A percentile compares a stretch with the other conserved stretches of the same genome.
Conservation (phyloP, 1,140 invertebrate species). For the Solenopsis invicta region DNA sequence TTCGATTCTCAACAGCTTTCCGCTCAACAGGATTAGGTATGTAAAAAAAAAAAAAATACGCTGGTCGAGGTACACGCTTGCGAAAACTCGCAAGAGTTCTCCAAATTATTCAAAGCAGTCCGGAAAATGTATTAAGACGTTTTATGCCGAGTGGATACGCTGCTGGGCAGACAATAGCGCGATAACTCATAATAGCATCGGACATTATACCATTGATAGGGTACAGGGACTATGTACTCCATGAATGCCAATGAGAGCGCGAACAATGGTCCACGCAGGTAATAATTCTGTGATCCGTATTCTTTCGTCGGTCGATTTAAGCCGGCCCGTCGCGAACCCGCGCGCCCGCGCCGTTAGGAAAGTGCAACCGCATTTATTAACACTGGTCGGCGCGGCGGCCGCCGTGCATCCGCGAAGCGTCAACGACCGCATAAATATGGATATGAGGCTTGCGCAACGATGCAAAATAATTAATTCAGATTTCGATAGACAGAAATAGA, state of each 20-base stretch:
- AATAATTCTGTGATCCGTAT: conserved; percentile 77
- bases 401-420: conserved; percentile 47
- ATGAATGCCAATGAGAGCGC: conserved; percentile 79
- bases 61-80: neutral
- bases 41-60: neutral
- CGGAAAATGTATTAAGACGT: conserved; percentile 59
- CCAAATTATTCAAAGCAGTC: conserved; percentile 46
- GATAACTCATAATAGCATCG: conserved; percentile 82
- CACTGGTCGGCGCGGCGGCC: conserved; percentile 16
- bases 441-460: conserved; percentile 8
- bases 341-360: conserved; percentile 38
- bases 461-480: conserved; percentile 36
- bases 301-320: conserved; percentile 74
- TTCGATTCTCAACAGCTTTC: no score
- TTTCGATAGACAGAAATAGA: neutral
- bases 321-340: conserved; percentile 55
- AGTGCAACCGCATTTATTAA: conserved; percentile 64
- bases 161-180: conserved; percentile 75
- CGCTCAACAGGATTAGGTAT: no score
- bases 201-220: conserved; percentile 79
- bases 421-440: conserved; percentile 58
- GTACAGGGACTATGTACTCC: conserved; percentile 69
- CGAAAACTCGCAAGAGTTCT: conserved; percentile 20
- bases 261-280: conserved; percentile 78
- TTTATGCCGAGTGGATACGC: conserved; percentile 58